A percentile compares a stretch with the other conserved stretches of the same genome.
phyloP scores from a whole-genome alignment of 2,888 invertebrate species.

The Zygothrica quintamaculata region DNA sequence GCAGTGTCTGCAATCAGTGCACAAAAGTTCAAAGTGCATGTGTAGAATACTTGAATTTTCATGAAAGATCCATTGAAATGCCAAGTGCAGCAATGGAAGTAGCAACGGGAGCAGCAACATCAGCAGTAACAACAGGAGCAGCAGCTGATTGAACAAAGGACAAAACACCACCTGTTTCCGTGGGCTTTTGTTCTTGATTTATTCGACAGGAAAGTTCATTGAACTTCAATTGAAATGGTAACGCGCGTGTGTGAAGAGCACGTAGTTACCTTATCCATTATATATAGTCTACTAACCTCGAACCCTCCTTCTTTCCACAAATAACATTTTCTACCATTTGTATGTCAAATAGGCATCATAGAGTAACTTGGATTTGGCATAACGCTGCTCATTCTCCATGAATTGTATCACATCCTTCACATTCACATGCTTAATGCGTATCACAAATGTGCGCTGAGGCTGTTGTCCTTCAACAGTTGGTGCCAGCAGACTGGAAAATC shows the following conservation, averaged over 20 bases:
- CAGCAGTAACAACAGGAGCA: slow-evolving; percentile 20
- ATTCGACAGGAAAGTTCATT: slow-evolving; percentile 68
- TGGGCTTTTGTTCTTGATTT: slow-evolving; percentile 67
- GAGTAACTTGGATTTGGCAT: slow-evolving; percentile 45
- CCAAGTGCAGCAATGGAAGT: slow-evolving; percentile 41
- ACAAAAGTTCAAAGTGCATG: slow-evolving; percentile 75
- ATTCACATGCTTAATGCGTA: slow-evolving; percentile 49
- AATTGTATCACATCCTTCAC: slow-evolving; percentile 58
- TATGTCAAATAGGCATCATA: slow-evolving; percentile 57
- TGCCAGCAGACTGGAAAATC: no score
- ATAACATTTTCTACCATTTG: slow-evolving; percentile 39
- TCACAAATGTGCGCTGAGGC: slow-evolving; percentile 5
- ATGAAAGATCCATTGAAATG: slow-evolving; percentile 45
- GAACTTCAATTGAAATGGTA: slow-evolving; percentile 64
- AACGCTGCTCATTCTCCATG: slow-evolving; percentile 51
- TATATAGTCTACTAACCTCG: no score
- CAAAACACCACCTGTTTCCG: slow-evolving; percentile 76
- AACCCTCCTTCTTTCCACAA: no score
- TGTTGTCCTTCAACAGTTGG: not conserved
- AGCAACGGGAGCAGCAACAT: slow-evolving; percentile 20
- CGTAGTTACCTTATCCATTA: no score
- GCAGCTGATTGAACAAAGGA: slow-evolving; percentile 61
- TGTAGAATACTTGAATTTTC: slow-evolving; percentile 50
- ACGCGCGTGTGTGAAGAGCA: slow-evolving; percentile 10
- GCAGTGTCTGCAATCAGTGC: slow-evolving; percentile 61